Conservation (phyloP, 2,888 invertebrate species). For the Phyllotreta cruciferae region DNA sequence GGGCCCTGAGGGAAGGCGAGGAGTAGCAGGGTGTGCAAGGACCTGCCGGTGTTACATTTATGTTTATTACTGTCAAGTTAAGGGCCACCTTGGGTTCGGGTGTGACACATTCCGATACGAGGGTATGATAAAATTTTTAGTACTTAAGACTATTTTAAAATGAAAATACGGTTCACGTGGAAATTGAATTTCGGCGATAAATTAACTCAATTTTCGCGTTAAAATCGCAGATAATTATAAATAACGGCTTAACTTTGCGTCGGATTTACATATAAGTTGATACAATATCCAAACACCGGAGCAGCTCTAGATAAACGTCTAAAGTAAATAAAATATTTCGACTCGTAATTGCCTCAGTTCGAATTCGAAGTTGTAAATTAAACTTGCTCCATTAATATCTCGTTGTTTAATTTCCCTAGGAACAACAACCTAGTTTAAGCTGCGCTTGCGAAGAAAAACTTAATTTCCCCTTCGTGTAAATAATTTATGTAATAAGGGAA, state of each 20-base stretch:
- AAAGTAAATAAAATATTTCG: slow-evolving; percentile 12
- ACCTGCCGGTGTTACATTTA: slow-evolving; percentile 39
- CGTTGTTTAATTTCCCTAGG: slow-evolving; percentile 17
- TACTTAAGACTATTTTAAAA: too few species aligned
- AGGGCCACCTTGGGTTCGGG: slow-evolving; percentile 24
- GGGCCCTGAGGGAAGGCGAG: slow-evolving; percentile 34
- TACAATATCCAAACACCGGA: not conserved
- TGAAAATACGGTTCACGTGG: too few species aligned
- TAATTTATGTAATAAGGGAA: slow-evolving; percentile 8
- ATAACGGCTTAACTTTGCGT: too few species aligned
- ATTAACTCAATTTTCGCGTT: too few species aligned
- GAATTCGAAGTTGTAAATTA: slow-evolving; percentile 7
- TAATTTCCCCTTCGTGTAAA: slow-evolving; percentile 1
- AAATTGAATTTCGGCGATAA: too few species aligned
- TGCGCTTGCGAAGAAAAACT: slow-evolving; percentile 6
- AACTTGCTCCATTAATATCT: slow-evolving; percentile 14
- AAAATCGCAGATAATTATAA: too few species aligned
- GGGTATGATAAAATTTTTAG: slow-evolving; percentile 3
- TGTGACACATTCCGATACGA: slow-evolving; percentile 20
- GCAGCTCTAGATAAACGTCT: not conserved
- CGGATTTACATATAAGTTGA: too few species aligned
- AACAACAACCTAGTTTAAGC: slow-evolving; percentile 5
- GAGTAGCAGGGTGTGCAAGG: slow-evolving; percentile 36
- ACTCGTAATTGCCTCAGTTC: slow-evolving; percentile 14
- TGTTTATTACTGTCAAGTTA: slow-evolving; percentile 38